Conservation (phyloP, 2,888 invertebrate genomes). For the Cybosia mesomella region DNA sequence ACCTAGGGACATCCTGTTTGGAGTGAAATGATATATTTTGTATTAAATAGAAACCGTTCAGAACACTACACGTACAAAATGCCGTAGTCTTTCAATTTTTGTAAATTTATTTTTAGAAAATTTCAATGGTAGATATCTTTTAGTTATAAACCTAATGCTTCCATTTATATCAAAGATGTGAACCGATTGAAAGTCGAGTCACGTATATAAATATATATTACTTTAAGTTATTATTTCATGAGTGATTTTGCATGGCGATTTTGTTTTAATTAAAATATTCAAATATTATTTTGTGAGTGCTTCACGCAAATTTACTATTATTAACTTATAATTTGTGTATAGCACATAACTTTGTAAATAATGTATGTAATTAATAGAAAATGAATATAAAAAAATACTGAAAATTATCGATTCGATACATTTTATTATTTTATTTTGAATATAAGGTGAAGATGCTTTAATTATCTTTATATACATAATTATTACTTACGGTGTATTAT, state of each 20-base stretch:
- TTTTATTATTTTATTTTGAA: slow-evolving; percentile 84
- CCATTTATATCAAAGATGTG: slow-evolving; percentile 86
- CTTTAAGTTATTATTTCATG: slow-evolving; percentile 78
- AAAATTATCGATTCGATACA: slow-evolving; percentile 74
- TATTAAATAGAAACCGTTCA: slow-evolving; percentile 48
- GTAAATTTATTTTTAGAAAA: slow-evolving; percentile 57
- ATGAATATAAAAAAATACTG: slow-evolving; percentile 74
- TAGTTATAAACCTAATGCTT: slow-evolving; percentile 85
- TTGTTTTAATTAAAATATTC: slow-evolving; percentile 76
- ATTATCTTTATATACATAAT: slow-evolving; percentile 83
- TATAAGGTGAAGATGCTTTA: slow-evolving; percentile 87
- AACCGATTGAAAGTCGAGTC: slow-evolving; percentile 83
- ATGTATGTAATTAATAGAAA: slow-evolving; percentile 72
- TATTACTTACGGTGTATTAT: slow-evolving; percentile 84
- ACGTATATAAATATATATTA: slow-evolving; percentile 78
- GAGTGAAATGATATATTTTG: slow-evolving; percentile 47
- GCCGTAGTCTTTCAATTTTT: slow-evolving; percentile 53
- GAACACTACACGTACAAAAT: slow-evolving; percentile 63
- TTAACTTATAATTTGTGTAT: slow-evolving; percentile 80
- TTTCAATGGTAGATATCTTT: slow-evolving; percentile 63
- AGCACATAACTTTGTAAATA: slow-evolving; percentile 79
- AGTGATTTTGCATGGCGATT: slow-evolving; percentile 85
- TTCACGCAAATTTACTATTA: slow-evolving; percentile 72
- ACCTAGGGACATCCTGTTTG: slow-evolving; percentile 45
- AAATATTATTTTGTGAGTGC: slow-evolving; percentile 72